A percentile compares a stretch with the other conserved stretches of the same genome.
Evolutionary conservation across 2,888 invertebrate genomes (phyloP).

Genomic region (Selenia dentaria): DNA sequence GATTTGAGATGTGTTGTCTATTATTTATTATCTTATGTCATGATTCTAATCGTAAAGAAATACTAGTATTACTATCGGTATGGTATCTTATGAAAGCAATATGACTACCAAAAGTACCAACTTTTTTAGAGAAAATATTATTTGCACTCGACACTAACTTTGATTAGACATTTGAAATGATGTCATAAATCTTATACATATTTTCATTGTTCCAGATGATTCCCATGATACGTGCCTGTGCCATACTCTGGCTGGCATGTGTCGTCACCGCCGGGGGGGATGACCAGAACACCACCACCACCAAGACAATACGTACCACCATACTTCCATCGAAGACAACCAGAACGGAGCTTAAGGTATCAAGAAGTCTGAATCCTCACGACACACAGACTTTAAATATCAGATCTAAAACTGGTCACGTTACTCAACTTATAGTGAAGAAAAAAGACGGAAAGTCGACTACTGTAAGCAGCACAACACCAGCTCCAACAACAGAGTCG

Average conservation of each 20-base stretch:
- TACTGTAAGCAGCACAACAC: slow-evolving; percentile 52
- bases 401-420: slow-evolving; percentile 89
- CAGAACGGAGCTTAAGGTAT: slow-evolving; percentile 90
- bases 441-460: slow-evolving; percentile 85
- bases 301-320: slow-evolving; percentile 71
- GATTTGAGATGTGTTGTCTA: too few relatives aligned
- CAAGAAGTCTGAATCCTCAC: slow-evolving; percentile 90
- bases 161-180: too few relatives aligned
- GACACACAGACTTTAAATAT: slow-evolving; percentile 91
- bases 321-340: slow-evolving; percentile 85
- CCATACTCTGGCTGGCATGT: slow-evolving; percentile 65
- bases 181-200: too few relatives aligned
- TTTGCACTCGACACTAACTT: too few relatives aligned
- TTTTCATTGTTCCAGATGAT: slow-evolving; percentile 71
- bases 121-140: too few relatives aligned
- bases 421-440: slow-evolving; percentile 91
- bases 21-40: too few relatives aligned
- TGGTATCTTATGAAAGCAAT: too few relatives aligned
- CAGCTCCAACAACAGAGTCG: slow-evolving; percentile 62
- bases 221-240: slow-evolving; percentile 72
- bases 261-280: slow-evolving; percentile 52
- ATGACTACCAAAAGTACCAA: too few relatives aligned
- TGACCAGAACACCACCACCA: slow-evolving; percentile 70
- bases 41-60: too few relatives aligned
- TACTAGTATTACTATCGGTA: too few relatives aligned